Conservation (phyloP, 1,140 invertebrate species). For the Acyrthosiphon pisum region DNA sequence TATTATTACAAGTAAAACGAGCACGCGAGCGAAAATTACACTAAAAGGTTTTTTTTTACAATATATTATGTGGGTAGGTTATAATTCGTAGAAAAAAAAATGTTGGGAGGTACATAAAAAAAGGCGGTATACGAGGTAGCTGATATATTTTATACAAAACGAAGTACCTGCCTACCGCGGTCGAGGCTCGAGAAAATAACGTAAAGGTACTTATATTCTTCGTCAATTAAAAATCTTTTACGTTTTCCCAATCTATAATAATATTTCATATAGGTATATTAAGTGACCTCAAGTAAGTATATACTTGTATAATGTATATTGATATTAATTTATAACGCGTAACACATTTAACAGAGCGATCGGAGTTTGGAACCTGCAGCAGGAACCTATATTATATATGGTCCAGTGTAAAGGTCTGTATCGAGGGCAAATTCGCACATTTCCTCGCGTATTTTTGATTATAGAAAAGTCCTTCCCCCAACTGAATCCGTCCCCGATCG, state of each 20-base stretch:
- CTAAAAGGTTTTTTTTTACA: background rate
- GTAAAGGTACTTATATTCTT: background rate
- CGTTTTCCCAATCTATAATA: background rate
- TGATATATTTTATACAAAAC: background rate
- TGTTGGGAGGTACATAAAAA: background rate
- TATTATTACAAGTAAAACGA: background rate
- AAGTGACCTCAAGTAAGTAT: too few relatives aligned
- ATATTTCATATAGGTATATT: background rate
- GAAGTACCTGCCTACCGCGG: background rate
- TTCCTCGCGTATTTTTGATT: background rate
- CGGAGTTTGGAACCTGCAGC: background rate
- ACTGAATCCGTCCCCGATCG: background rate
- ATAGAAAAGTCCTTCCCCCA: background rate
- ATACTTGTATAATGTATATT: background rate
- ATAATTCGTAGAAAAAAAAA: background rate
- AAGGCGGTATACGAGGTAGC: background rate
- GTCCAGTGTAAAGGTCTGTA: too few relatives aligned
- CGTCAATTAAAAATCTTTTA: background rate
- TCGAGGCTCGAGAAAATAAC: background rate
- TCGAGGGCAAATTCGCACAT: too few relatives aligned
- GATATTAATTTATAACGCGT: too few relatives aligned
- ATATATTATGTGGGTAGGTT: background rate
- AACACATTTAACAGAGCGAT: background rate
- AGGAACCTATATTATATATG: too few relatives aligned
- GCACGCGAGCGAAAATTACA: conserved; percentile 13